Conservation (phyloP, 2,888 invertebrate species). For the Molorchus minor region DNA sequence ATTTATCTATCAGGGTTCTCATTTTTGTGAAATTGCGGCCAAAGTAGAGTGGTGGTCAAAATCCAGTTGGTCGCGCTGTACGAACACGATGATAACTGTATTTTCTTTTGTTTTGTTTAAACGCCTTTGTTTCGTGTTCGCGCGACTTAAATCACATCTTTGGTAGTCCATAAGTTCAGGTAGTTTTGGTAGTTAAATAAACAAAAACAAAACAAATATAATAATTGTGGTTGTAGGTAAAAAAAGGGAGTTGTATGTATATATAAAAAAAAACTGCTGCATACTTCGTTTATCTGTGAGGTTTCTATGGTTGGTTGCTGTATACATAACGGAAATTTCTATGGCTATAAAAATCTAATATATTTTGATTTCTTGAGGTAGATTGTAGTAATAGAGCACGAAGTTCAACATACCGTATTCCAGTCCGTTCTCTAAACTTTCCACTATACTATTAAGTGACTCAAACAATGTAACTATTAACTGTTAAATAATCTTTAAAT, state of each 20-base stretch:
- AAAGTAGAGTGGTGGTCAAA: constrained; percentile 44
- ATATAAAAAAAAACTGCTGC: constrained; percentile 43
- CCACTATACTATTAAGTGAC: constrained; percentile 48
- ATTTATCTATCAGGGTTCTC: constrained; percentile 10
- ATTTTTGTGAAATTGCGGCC: constrained; percentile 22
- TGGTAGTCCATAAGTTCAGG: constrained; percentile 54
- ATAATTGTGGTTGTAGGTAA: constrained; percentile 28
- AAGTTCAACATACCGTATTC: constrained; percentile 59
- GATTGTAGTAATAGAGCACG: constrained; percentile 59
- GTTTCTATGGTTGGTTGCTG: constrained; percentile 58
- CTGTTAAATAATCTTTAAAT: constrained; percentile 13
- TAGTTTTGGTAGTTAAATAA: constrained; percentile 37
- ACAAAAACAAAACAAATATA: constrained; percentile 21
- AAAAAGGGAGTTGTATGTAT: neutral
- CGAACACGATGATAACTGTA: constrained; percentile 40
- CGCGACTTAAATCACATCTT: constrained; percentile 47
- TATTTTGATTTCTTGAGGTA: constrained; percentile 64
- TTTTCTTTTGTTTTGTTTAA: constrained; percentile 29
- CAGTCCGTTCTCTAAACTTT: constrained; percentile 57
- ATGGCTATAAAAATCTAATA: constrained; percentile 59
- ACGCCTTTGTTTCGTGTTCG: constrained; percentile 41
- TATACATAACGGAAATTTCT: constrained; percentile 60
- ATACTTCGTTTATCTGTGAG: constrained; percentile 43
- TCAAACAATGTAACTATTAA: constrained; percentile 25
- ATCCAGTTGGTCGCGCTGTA: constrained; percentile 40